These are phyloP conservation scores for Microtus montanus DNA, from an alignment of 2,113 vertebrate genomes.

Conservation along the genomic window DNA sequence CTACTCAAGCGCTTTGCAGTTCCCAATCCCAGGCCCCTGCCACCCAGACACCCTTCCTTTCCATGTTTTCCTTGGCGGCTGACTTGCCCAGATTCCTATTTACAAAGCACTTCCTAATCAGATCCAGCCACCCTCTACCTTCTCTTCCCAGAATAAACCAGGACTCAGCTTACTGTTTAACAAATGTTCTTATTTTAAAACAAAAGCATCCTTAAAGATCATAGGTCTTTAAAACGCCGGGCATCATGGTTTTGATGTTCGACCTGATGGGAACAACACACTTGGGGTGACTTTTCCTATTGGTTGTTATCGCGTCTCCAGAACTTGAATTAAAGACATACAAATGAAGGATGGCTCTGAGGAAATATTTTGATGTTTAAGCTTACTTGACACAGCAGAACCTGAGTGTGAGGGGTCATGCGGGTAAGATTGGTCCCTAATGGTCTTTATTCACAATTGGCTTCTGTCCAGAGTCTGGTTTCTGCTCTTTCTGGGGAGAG, in stretches of 20 bases:
- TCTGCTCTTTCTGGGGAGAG: background rate
- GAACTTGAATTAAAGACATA: background rate
- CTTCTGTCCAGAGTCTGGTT: background rate
- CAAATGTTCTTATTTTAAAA: background rate
- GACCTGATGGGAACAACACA: too few species aligned
- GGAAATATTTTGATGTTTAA: background rate
- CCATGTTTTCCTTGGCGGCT: too few species aligned
- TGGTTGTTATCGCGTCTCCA: fast-evolving
- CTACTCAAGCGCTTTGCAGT: too few species aligned
- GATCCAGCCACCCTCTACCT: background rate
- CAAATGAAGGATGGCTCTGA: background rate
- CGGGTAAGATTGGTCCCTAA: background rate
- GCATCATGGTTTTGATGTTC: background rate
- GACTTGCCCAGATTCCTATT: background rate
- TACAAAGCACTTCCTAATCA: background rate
- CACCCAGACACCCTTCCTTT: background rate
- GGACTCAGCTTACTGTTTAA: background rate
- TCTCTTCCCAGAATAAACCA: background rate
- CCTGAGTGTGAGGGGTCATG: background rate
- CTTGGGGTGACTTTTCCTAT: background rate
- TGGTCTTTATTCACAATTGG: background rate
- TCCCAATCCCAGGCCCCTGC: background rate
- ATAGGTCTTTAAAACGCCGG: background rate
- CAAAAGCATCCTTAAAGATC: background rate
- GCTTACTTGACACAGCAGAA: background rate